These are phyloP conservation scores for Pterois miles DNA, from an alignment of 2,797 vertebrate genomes.

Conservation along the genomic window DNA sequence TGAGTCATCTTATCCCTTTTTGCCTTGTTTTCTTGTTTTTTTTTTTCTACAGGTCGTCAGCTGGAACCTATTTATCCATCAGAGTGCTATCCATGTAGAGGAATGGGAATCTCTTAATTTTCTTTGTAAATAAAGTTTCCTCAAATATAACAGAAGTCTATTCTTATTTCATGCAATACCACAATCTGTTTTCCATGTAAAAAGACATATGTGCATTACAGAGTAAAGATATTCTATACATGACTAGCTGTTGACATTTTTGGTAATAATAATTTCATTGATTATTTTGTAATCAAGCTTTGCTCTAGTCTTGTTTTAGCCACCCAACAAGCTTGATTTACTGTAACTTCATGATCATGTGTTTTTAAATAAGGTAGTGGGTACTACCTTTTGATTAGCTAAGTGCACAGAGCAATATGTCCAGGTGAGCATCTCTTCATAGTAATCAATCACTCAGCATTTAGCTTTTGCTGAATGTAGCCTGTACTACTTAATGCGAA, in stretches of 20 bases:
- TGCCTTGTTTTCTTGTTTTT: constrained; percentile 40
- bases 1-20: constrained; percentile 32
- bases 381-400: too few species aligned
- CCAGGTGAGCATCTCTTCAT: not conserved
- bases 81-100: constrained; percentile 64
- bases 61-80: constrained; percentile 76
- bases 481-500: not conserved
- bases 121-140: constrained; percentile 92
- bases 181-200: not conserved
- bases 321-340: not conserved
- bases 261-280: not conserved
- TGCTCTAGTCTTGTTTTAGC: not conserved
- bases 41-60: constrained; percentile 76
- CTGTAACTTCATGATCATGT: not conserved
- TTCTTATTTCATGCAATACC: not conserved
- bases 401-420: not conserved
- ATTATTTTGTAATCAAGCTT: not conserved
- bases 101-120: constrained; percentile 75
- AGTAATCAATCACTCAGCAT: not conserved
- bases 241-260: not conserved
- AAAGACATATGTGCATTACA: not conserved
- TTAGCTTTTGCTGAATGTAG: not conserved
- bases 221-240: not conserved
- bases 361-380: not conserved
- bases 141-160: constrained; percentile 43